These are phyloP conservation scores for Euleptes europaea DNA, from an alignment of 2,113 vertebrate genomes.

Conservation along the genomic window DNA sequence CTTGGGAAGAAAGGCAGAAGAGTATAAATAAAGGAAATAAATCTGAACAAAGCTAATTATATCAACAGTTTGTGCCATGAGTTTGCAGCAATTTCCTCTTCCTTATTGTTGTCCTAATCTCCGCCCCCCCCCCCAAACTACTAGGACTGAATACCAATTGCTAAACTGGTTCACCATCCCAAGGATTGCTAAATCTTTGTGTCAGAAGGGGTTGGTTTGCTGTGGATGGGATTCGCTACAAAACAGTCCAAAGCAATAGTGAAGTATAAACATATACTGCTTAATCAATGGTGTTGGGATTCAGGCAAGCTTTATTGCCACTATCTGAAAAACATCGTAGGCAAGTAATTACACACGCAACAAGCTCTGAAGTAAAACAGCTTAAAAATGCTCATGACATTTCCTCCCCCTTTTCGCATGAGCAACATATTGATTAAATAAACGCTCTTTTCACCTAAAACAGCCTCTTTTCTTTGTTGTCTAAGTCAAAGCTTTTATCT, in stretches of 20 bases:
- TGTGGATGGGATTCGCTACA: neutral
- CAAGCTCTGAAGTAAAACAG: neutral
- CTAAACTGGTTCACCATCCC: neutral
- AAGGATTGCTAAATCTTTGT: neutral
- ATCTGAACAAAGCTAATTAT: too few species aligned
- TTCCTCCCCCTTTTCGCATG: neutral
- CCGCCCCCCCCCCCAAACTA: neutral
- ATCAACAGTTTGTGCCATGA: neutral
- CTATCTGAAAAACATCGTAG: neutral
- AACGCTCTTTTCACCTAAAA: neutral
- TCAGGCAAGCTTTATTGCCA: neutral
- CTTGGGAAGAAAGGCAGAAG: too few species aligned
- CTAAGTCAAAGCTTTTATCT: neutral
- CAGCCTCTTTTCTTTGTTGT: too few species aligned
- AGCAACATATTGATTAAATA: neutral
- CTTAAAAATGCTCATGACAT: neutral
- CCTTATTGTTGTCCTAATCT: neutral
- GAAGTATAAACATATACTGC: neutral
- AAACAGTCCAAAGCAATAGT: neutral
- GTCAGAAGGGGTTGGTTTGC: neutral
- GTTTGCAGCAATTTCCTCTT: neutral
- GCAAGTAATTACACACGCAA: neutral
- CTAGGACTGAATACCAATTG: neutral
- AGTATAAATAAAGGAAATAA: too few species aligned
- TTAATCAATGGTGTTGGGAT: neutral